A percentile compares a stretch with the other conserved stretches of the same genome.
Conservation (phyloP, 2,113 vertebrate species). For the Empidonax alnorum region DNA sequence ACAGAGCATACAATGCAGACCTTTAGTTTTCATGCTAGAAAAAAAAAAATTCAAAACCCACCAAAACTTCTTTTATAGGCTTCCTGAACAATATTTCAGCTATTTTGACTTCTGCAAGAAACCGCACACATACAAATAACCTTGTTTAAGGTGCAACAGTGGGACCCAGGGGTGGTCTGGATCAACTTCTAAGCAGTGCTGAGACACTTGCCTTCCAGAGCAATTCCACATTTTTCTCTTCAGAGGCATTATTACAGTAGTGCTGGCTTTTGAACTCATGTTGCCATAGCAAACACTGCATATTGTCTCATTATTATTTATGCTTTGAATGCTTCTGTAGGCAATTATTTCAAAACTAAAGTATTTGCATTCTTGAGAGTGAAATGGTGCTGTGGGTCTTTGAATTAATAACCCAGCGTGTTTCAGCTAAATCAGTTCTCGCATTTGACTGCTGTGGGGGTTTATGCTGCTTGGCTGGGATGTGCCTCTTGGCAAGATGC, state of each 20-base stretch:
- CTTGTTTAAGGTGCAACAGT: background rate
- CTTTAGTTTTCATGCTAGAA: background rate
- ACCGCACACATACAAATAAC: background rate
- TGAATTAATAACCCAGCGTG: background rate
- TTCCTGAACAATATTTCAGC: background rate
- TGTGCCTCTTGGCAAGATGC: background rate
- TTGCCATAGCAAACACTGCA: background rate
- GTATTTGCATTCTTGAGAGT: background rate
- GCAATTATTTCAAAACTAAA: constrained; percentile 8
- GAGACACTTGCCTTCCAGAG: background rate
- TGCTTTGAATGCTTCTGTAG: background rate
- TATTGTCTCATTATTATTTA: background rate
- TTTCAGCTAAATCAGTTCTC: background rate
- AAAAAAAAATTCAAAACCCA: background rate
- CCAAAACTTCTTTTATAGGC: background rate
- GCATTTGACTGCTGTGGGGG: background rate
- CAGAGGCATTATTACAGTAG: background rate
- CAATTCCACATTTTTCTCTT: background rate
- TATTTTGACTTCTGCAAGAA: background rate
- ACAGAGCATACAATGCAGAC: background rate
- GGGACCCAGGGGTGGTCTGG: background rate
- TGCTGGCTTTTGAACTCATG: background rate
- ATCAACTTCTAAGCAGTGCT: background rate
- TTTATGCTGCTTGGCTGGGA: background rate
- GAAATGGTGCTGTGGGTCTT: background rate